These are phyloP conservation scores for Camptogramma bilineatum DNA, from an alignment of 2,888 invertebrate genomes.

Conservation along the genomic window DNA sequence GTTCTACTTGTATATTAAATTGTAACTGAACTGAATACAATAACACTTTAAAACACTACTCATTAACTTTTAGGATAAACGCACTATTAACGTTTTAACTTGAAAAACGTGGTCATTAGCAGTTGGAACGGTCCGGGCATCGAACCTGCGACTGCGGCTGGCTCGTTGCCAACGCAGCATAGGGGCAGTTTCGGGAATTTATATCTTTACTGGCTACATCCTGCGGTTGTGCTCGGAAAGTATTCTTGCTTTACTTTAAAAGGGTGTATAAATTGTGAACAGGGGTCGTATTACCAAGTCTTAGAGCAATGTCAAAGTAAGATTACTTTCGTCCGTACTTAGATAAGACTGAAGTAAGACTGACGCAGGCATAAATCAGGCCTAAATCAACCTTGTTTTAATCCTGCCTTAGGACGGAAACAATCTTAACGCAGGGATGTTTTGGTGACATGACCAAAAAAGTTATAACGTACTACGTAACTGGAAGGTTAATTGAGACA, in stretches of 20 bases:
- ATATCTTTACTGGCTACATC: slow-evolving; percentile 19
- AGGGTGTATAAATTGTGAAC: too few species aligned
- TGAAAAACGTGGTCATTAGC: slow-evolving; percentile 42
- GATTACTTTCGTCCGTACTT: too few species aligned
- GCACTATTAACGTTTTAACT: slow-evolving; percentile 32
- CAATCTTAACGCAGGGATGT: too few species aligned
- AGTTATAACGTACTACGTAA: too few species aligned
- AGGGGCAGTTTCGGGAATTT: slow-evolving; percentile 36
- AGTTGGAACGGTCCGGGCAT: slow-evolving; percentile 35
- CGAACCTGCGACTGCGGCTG: slow-evolving; percentile 38
- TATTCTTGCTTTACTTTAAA: background rate
- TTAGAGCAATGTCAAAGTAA: too few species aligned
- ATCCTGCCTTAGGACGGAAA: too few species aligned
- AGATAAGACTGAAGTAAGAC: too few species aligned
- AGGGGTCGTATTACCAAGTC: too few species aligned
- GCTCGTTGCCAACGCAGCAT: slow-evolving; percentile 40
- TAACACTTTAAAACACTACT: slow-evolving; percentile 15
- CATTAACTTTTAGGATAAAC: slow-evolving; percentile 31
- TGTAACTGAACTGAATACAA: background rate
- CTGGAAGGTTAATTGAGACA: too few species aligned
- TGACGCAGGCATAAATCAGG: too few species aligned
- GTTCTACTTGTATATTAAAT: background rate
- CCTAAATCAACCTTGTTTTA: too few species aligned
- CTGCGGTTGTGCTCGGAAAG: background rate
- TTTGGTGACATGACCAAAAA: too few species aligned